phyloP scores from a whole-genome alignment of 2,113 vertebrate genomes.

The Callipepla californica region DNA sequence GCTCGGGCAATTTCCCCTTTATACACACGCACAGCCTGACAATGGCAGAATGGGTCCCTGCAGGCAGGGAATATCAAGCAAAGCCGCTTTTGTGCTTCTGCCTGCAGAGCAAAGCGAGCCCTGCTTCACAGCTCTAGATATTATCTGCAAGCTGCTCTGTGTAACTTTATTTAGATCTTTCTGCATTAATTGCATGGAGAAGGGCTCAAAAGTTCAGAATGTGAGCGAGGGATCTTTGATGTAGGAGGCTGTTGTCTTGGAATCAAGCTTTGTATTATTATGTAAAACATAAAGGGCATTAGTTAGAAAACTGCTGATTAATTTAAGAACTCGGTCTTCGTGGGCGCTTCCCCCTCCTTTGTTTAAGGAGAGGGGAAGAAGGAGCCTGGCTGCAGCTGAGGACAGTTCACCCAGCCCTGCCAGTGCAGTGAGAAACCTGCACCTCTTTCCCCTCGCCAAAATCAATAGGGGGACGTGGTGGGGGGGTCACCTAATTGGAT shows the following conservation, averaged over 20 bases:
- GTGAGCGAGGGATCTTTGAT: neutral
- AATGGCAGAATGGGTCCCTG: neutral
- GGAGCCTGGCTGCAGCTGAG: neutral
- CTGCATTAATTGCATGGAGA: conserved; percentile 27
- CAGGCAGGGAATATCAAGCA: neutral
- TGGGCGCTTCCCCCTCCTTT: neutral
- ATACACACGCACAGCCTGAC: fast-evolving
- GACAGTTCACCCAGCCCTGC: neutral
- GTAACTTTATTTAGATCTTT: neutral
- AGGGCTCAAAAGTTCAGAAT: neutral
- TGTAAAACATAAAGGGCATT: conserved; percentile 54
- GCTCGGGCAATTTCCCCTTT: neutral
- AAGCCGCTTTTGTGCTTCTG: neutral
- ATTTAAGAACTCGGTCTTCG: neutral
- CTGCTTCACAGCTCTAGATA: neutral
- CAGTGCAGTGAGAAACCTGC: neutral
- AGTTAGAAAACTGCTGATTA: neutral
- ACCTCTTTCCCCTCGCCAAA: neutral
- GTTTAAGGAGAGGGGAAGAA: neutral
- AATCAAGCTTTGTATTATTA: conserved; percentile 25
- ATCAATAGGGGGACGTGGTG: neutral
- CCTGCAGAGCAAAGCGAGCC: neutral
- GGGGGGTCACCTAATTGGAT: conserved; percentile 49
- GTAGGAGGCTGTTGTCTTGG: conserved; percentile 23
- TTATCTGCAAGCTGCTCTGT: neutral